Conservation (phyloP, 2,888 invertebrate species). For the Tenthredo mesomela region DNA sequence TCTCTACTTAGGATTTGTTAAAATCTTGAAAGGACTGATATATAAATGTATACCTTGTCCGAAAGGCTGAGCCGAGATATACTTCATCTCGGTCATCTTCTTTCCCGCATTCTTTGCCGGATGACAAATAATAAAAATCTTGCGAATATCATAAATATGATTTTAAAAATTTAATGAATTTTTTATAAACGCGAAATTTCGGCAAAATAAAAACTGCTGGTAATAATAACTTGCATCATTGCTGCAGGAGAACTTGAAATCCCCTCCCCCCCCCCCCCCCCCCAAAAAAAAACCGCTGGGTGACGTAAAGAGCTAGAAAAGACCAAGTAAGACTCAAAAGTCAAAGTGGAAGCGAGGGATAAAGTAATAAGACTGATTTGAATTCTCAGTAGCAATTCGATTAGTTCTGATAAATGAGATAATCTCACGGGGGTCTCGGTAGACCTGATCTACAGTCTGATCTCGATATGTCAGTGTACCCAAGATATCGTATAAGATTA, state of each 20-base stretch:
- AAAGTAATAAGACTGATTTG: slow-evolving; percentile 33
- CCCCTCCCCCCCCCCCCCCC: too few species aligned
- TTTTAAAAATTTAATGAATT: background rate
- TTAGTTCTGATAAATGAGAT: slow-evolving; percentile 48
- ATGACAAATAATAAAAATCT: background rate
- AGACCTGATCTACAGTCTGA: slow-evolving; percentile 31
- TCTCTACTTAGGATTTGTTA: slow-evolving; percentile 19
- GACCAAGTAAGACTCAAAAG: background rate
- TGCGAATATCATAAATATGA: background rate
- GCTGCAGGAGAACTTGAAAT: background rate
- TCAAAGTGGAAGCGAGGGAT: background rate
- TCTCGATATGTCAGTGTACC: slow-evolving; percentile 33
- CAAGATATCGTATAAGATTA: background rate
- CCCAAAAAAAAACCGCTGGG: background rate
- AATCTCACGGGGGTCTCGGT: slow-evolving; percentile 26
- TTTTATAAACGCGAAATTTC: background rate
- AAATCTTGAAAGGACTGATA: slow-evolving; percentile 16
- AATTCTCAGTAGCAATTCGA: slow-evolving; percentile 39
- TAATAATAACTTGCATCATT: background rate
- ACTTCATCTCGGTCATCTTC: background rate
- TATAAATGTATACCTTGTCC: slow-evolving; percentile 4
- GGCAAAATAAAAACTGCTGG: background rate
- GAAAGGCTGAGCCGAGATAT: background rate
- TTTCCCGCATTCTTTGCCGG: background rate
- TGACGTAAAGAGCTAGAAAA: background rate